Conservation (phyloP, 2,888 invertebrate genomes). For the Anoplius nigerrimus region DNA sequence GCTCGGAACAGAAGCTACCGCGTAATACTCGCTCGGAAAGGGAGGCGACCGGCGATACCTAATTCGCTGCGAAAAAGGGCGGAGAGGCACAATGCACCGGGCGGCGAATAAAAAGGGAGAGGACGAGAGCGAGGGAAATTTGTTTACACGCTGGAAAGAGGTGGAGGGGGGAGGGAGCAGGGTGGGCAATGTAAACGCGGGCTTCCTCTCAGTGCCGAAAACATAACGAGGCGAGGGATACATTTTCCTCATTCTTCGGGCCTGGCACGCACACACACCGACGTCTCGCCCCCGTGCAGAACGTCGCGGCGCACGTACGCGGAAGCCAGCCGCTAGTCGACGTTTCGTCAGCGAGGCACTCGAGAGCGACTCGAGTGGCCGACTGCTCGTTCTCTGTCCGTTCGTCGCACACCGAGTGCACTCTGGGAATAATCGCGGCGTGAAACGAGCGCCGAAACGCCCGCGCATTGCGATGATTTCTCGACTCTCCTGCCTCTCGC, state of each 20-base stretch:
- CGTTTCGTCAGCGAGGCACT: conserved; percentile 5
- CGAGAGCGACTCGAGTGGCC: conserved; percentile 4
- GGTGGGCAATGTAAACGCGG: too few species aligned
- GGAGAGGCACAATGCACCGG: too few species aligned
- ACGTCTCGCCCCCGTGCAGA: not conserved
- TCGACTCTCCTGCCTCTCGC: conserved; percentile 6
- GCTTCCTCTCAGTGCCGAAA: too few species aligned
- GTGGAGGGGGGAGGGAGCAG: too few species aligned
- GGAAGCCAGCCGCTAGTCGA: not conserved
- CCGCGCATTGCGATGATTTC: conserved; percentile 30
- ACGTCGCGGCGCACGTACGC: not conserved
- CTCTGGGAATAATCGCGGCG: conserved; percentile 62
- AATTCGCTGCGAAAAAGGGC: not conserved
- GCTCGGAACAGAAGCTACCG: too few species aligned
- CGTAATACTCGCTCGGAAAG: too few species aligned
- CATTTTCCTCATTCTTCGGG: not conserved
- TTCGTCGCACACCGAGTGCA: conserved; percentile 48
- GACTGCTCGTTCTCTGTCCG: conserved; percentile 18
- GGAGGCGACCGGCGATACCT: too few species aligned
- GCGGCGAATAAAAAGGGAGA: not conserved
- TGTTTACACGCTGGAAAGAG: too few species aligned
- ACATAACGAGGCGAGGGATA: not conserved
- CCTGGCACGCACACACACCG: not conserved
- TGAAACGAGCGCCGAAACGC: conserved; percentile 50
- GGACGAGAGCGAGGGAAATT: not conserved